phyloP scores from a whole-genome alignment of 2,888 invertebrate genomes.

The Atherix ibis region DNA sequence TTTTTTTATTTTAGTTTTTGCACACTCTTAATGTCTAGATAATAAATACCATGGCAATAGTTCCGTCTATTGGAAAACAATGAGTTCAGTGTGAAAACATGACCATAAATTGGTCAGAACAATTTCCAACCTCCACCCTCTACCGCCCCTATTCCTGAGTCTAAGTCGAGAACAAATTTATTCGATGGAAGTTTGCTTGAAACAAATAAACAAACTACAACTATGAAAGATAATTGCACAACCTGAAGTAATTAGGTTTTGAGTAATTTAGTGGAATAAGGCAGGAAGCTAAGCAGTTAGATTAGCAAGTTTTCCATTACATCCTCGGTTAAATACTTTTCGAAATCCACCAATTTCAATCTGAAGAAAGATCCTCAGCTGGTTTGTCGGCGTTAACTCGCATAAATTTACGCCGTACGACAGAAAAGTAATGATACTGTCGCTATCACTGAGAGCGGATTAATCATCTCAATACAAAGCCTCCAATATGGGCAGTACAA shows the following conservation, averaged over 20 bases:
- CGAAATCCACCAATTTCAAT: no score
- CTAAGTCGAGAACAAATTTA: no score
- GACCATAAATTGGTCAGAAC: slow-evolving; percentile 11
- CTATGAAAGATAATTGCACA: slow-evolving; percentile 7
- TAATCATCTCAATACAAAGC: no score
- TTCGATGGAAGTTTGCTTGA: slow-evolving; percentile 6
- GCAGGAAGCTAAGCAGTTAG: neutral
- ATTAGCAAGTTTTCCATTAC: no score
- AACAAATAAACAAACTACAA: slow-evolving; percentile 7
- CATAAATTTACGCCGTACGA: no score
- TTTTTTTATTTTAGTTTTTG: no score
- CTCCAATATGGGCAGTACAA: no score
- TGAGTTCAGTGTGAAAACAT: slow-evolving; percentile 10
- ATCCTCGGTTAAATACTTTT: no score
- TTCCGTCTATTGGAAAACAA: slow-evolving; percentile 6
- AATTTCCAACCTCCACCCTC: slow-evolving; percentile 9
- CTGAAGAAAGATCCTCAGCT: no score
- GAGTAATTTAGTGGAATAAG: neutral
- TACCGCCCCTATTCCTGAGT: slow-evolving; percentile 4
- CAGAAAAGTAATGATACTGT: no score
- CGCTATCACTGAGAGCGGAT: no score
- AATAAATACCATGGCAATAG: neutral
- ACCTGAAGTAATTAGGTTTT: slow-evolving; percentile 7
- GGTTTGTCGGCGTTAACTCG: no score
- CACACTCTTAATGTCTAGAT: neutral